These are phyloP conservation scores for Ennomos fuscantarius DNA, from an alignment of 2,888 invertebrate genomes.

Conservation along the genomic window DNA sequence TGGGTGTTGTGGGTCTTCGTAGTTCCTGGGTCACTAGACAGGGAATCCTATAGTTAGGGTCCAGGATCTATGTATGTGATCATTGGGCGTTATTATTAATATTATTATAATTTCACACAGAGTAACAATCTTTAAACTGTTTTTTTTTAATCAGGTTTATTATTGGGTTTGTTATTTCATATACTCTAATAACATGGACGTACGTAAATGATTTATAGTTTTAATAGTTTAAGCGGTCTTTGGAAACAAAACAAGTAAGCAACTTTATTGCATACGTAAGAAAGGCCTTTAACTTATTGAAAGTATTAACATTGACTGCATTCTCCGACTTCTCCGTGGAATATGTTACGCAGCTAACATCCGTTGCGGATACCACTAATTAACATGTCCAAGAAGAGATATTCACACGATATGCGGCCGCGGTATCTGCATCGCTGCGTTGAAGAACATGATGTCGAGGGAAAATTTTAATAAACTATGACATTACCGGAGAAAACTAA, in stretches of 20 bases:
- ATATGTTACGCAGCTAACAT: constrained; percentile 9
- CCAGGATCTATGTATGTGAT: too few species aligned
- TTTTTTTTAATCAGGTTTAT: background rate
- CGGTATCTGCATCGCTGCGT: constrained; percentile 1
- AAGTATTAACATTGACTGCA: constrained; percentile 7
- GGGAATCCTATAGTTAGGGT: too few species aligned
- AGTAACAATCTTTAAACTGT: background rate
- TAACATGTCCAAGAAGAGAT: constrained; percentile 14
- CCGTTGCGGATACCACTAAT: constrained; percentile 14
- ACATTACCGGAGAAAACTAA: too few species aligned
- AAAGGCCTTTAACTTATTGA: background rate
- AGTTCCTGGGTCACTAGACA: too few species aligned
- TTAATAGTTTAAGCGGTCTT: too few species aligned
- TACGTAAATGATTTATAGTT: too few species aligned
- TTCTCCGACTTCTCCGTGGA: constrained; percentile 3
- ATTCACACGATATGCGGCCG: constrained; percentile 10
- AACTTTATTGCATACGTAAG: background rate
- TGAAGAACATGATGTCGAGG: background rate
- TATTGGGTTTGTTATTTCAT: too few species aligned
- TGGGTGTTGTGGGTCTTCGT: too few species aligned
- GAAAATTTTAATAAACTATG: background rate
- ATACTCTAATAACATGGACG: too few species aligned
- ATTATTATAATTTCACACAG: background rate
- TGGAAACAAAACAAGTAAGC: background rate
- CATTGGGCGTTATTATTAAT: too few species aligned